Percentiles rank a stretch among this genome's conserved stretches.
phyloP scores from a whole-genome alignment of 2,888 invertebrate genomes.

The Theristus sp. region DNA sequence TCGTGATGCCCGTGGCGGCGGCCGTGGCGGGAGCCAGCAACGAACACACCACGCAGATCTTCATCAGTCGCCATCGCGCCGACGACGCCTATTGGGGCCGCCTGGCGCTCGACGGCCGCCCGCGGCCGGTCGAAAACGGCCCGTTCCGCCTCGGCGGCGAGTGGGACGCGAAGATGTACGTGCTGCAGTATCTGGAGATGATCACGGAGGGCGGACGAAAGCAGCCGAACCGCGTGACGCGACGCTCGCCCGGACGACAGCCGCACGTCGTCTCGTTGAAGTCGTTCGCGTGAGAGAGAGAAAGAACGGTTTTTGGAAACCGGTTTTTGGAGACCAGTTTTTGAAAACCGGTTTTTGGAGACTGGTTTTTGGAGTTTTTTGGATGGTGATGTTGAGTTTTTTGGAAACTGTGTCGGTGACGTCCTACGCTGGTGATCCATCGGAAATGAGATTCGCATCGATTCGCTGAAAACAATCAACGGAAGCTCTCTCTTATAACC shows the following conservation, averaged over 20 bases:
- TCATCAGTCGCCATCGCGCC: neutral
- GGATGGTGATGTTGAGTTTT: too few species aligned
- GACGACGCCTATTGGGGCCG: constrained; percentile 2
- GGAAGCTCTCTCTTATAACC: too few species aligned
- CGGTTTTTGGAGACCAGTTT: too few species aligned
- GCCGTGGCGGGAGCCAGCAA: too few species aligned
- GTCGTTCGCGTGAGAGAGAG: neutral
- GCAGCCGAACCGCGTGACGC: neutral
- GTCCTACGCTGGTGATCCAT: too few species aligned
- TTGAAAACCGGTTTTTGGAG: too few species aligned
- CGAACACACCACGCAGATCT: neutral
- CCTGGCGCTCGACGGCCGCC: neutral
- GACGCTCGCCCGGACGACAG: neutral
- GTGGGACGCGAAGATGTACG: constrained; percentile 5
- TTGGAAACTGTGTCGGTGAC: too few species aligned
- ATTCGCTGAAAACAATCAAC: too few species aligned
- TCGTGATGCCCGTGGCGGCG: neutral
- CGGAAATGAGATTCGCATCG: too few species aligned
- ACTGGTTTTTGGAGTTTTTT: too few species aligned
- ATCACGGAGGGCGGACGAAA: constrained; percentile 8
- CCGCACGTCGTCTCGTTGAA: neutral
- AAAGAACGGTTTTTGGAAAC: too few species aligned
- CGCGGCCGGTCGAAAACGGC: neutral
- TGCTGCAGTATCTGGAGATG: constrained; percentile 9
- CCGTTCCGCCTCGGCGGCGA: constrained; percentile 6